Conservation (phyloP, 2,113 vertebrate species). For the Rhea pennata region DNA sequence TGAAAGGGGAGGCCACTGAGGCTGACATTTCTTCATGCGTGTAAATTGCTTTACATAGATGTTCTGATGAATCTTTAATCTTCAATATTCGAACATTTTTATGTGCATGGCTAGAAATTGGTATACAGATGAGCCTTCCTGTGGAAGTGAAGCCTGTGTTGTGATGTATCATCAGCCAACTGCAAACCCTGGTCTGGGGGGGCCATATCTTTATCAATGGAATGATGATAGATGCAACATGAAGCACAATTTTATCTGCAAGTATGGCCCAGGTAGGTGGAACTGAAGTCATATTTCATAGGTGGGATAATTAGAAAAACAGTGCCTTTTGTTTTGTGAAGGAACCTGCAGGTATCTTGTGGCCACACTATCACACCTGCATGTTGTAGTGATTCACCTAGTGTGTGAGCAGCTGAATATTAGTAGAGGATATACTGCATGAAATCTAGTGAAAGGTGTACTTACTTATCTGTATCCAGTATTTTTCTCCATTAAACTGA, state of each 20-base stretch:
- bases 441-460: background rate
- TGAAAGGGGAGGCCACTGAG: background rate
- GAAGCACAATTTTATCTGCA: conserved; percentile 99
- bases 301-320: background rate
- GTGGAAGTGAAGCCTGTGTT: conserved; percentile 95
- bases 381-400: background rate
- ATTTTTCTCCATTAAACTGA: background rate
- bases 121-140: conserved; percentile 97
- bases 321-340: background rate
- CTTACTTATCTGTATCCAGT: background rate
- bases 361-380: background rate
- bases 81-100: background rate
- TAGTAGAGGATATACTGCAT: background rate
- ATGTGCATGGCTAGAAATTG: conserved; percentile 84
- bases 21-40: background rate
- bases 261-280: conserved; percentile 87
- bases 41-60: background rate
- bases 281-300: background rate
- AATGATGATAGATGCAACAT: conserved; percentile 98
- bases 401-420: background rate
- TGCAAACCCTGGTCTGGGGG: conserved; percentile 90
- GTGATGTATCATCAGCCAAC: conserved; percentile 98
- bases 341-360: background rate
- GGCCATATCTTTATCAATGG: conserved; percentile 95
- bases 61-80: background rate